Base-by-base conservation (phyloP, 1,140 invertebrate species). In the Platyscapa corneri region DNA sequence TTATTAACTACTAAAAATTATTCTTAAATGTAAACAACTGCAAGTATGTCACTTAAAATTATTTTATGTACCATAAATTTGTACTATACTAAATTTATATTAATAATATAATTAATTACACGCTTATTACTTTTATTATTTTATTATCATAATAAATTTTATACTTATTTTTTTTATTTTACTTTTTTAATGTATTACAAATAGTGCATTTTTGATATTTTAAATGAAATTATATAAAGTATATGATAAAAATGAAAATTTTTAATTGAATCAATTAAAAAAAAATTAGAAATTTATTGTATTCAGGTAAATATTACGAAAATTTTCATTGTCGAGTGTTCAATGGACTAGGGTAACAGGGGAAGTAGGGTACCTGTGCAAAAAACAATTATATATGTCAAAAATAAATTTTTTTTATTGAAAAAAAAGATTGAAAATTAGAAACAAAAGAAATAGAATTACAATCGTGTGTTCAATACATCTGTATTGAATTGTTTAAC, bases 321-420 rank as follows among this genome's bases (percentile, higher is more conserved):
- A 83, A 39, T 84, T 84, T 84, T 37, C 46, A 70, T 79, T 78
- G 83, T 42, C 65, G 83, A 78, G 32, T 30, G 72, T 64, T 65
- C 39, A 53, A 3, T 77, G 64, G 46, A 72, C 64, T 56, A 42
- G 60, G 76, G 60, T 76, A 18, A 76, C 67, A 60, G 72, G 67
- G 70, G 64, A 64, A 65, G 23, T n/a, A 67, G 64, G 64, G 60
- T 34, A 84, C 83, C 76, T 84, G 76, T 46, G 27, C n/a, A 79
- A 80, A 84, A 42, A 60, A 83, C 18, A 79, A 60, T 12, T 60
- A 34, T 60, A 42, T 30, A 70, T 14, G 75, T 77, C 3, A 42
- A 39, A n/a, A 79, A 79, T 78, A 32, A 70, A 70, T 46, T 80
- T 79, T 84, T 78, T 79, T 84, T 84, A 84, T 84, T 84, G 34